Evolutionary conservation across 2,797 vertebrate genomes (phyloP).

Genomic region (Centroberyx gerrardi): DNA sequence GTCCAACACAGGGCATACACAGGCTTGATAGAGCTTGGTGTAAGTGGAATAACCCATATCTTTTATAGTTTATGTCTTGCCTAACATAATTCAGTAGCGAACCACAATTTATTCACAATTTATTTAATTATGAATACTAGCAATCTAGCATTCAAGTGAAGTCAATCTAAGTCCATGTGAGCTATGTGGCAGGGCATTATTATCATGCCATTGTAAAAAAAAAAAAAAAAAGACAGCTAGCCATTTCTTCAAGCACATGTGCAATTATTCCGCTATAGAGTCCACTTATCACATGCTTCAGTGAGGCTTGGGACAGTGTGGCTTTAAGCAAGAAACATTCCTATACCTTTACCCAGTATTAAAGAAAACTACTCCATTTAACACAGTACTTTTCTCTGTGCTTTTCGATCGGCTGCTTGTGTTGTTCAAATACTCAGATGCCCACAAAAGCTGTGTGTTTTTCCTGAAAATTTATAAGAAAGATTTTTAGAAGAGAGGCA

Average conservation of each 20-base stretch:
- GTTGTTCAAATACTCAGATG: background rate
- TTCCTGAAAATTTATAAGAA: background rate
- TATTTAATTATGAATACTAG: slow-evolving; percentile 59
- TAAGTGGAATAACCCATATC: no score
- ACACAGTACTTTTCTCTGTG: background rate
- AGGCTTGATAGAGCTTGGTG: no score
- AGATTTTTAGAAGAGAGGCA: background rate
- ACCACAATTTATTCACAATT: slow-evolving; percentile 52
- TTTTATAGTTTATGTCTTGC: background rate
- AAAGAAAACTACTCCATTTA: slow-evolving; percentile 25
- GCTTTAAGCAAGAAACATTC: slow-evolving; percentile 31
- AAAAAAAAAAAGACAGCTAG: background rate
- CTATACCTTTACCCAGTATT: slow-evolving; percentile 11
- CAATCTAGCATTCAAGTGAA: slow-evolving; percentile 17
- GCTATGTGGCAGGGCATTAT: slow-evolving; percentile 38
- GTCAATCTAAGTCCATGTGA: slow-evolving; percentile 45
- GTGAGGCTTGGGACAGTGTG: slow-evolving; percentile 6
- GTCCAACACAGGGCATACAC: no score
- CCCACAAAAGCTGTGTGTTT: background rate
- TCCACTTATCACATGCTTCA: slow-evolving; percentile 8
- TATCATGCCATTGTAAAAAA: slow-evolving; percentile 46
- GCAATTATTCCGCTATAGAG: slow-evolving; percentile 8
- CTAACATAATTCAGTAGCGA: slow-evolving; percentile 31
- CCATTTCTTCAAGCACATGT: background rate
- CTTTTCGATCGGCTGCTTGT: slow-evolving; percentile 21